Conservation (phyloP, 2,888 invertebrate genomes). For the Lithophane ornitopus region DNA sequence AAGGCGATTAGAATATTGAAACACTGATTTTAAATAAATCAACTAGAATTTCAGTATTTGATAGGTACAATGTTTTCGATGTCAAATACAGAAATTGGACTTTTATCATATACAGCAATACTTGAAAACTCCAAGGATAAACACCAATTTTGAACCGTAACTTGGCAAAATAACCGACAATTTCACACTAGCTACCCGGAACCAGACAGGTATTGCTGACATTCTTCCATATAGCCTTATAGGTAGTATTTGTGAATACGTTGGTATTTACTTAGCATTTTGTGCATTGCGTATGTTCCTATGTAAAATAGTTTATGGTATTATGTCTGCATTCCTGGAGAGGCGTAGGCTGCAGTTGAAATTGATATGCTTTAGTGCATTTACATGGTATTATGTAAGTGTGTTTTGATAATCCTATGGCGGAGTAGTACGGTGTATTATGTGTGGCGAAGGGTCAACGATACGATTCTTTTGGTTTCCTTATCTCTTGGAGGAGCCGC, state of each 20-base stretch:
- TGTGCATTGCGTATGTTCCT: constrained; percentile 28
- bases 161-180: constrained; percentile 1
- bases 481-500: no score
- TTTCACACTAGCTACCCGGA: constrained; percentile 37
- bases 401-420: no score
- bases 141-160: background rate
- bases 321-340: constrained; percentile 33
- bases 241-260: constrained; percentile 8
- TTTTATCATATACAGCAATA: no score
- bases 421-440: no score
- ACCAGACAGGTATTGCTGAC: constrained; percentile 14
- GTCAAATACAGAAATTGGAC: background rate
- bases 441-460: background rate
- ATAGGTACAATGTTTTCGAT: background rate
- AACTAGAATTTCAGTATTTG: background rate
- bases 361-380: constrained; percentile 10
- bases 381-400: background rate
- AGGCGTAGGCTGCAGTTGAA: background rate
- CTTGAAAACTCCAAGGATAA: background rate
- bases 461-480: no score
- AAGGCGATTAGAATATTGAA: background rate
- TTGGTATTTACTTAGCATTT: constrained; percentile 41
- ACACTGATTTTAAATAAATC: background rate
- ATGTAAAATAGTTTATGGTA: constrained; percentile 33
- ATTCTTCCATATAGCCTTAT: constrained; percentile 23